Conservation (phyloP, 2,113 vertebrate genomes). For the Platichthys stellatus region DNA sequence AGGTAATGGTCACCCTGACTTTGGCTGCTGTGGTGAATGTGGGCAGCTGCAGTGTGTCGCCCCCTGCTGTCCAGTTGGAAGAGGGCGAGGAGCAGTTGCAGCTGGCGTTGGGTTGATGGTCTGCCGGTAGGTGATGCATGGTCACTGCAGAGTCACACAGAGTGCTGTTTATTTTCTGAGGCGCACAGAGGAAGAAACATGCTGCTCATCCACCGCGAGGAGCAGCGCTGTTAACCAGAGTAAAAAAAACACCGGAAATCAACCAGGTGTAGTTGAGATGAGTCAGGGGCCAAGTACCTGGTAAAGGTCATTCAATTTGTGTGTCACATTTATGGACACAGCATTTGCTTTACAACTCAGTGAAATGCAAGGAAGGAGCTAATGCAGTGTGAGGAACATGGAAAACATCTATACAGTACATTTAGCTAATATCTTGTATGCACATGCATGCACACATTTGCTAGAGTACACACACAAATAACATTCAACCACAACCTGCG, state of each 20-base stretch:
- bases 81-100: conserved; percentile 44
- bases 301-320: neutral
- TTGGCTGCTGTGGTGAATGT: conserved; percentile 74
- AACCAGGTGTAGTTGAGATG: conserved; percentile 11
- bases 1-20: conserved; percentile 71
- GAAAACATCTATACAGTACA: neutral
- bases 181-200: conserved; percentile 25
- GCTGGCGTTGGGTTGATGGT: conserved; percentile 42
- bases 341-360: neutral
- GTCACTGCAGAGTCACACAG: conserved; percentile 33
- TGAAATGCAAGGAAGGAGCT: conserved; percentile 21
- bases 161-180: conserved; percentile 62
- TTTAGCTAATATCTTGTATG: neutral
- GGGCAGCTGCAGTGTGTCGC: conserved; percentile 56
- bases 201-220: conserved; percentile 34
- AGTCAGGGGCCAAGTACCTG: conserved; percentile 12
- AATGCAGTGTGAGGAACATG: conserved; percentile 7
- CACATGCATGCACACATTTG: neutral
- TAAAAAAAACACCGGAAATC: neutral
- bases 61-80: conserved; percentile 46
- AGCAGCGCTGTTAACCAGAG: conserved; percentile 32
- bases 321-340: neutral
- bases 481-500: neutral
- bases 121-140: conserved; percentile 43
- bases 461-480: neutral